Percentiles rank a stretch among this genome's conserved stretches.
These are phyloP conservation scores for Trichogramma dendrolimi DNA, from an alignment of 2,888 invertebrate genomes.

Conservation along the genomic window DNA sequence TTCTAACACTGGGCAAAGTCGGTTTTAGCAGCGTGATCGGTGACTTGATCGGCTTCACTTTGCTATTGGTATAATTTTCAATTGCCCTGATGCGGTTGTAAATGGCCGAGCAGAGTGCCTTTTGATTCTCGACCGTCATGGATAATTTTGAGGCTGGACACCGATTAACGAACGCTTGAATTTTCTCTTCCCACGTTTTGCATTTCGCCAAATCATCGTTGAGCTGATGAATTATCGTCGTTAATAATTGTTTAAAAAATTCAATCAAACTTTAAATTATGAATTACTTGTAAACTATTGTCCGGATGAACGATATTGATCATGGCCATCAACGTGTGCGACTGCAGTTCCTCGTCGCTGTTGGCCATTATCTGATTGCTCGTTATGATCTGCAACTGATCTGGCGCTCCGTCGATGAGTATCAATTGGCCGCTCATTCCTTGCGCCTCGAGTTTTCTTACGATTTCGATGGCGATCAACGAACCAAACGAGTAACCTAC, in stretches of 20 bases:
- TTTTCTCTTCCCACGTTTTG: conserved; percentile 58
- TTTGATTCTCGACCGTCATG: conserved; percentile 50
- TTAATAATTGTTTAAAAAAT: background rate
- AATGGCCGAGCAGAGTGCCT: conserved; percentile 49
- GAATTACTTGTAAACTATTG: conserved; percentile 47
- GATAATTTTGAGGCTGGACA: conserved; percentile 49
- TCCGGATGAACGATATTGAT: conserved; percentile 55
- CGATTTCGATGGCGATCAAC: conserved; percentile 72
- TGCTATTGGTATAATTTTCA: conserved; percentile 52
- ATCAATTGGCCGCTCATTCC: conserved; percentile 64
- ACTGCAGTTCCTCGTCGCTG: conserved; percentile 57
- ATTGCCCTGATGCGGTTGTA: conserved; percentile 59
- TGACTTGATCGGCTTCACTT: conserved; percentile 56
- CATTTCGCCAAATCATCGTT: conserved; percentile 54
- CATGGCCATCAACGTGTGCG: conserved; percentile 58
- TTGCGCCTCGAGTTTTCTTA: conserved; percentile 64
- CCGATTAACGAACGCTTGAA: conserved; percentile 54
- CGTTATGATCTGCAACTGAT: conserved; percentile 61
- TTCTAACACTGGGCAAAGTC: conserved; percentile 56
- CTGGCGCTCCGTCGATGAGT: conserved; percentile 79
- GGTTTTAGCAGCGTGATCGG: conserved; percentile 64
- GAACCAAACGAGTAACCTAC: conserved; percentile 89
- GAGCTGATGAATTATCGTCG: conserved; percentile 32
- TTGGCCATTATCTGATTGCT: conserved; percentile 53
- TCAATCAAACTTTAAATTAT: background rate